A percentile compares a stretch with the other conserved stretches of the same genome.
These are phyloP conservation scores for Tylochromis polylepis DNA, from an alignment of 2,113 vertebrate genomes.

Conservation along the genomic window DNA sequence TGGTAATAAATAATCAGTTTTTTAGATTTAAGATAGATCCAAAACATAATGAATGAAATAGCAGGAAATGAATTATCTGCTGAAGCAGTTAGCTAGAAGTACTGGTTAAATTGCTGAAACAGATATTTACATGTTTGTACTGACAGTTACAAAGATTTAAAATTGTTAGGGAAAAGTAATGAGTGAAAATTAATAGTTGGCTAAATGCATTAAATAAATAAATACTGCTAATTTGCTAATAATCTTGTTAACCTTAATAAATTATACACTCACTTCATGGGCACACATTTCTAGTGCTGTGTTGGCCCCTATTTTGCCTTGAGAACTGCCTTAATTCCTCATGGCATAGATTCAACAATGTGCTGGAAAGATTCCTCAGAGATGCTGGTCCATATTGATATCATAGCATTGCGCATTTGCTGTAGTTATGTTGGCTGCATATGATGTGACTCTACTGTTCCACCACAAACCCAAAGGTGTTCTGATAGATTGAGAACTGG, in stretches of 20 bases:
- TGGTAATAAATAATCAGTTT: too few relatives aligned
- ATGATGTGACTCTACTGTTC: background rate
- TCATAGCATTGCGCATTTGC: background rate
- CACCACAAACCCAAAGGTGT: background rate
- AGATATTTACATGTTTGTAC: too few relatives aligned
- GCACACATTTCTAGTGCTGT: background rate
- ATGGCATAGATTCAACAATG: background rate
- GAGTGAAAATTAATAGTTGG: too few relatives aligned
- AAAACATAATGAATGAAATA: too few relatives aligned
- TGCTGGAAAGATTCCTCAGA: background rate
- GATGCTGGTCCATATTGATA: background rate
- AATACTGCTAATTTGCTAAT: background rate
- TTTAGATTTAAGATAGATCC: too few relatives aligned
- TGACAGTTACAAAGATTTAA: too few relatives aligned
- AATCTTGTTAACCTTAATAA: background rate
- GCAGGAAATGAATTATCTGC: too few relatives aligned
- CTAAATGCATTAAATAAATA: background rate
- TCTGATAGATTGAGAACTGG: background rate
- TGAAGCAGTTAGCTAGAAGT: too few relatives aligned
- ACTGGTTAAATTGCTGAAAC: too few relatives aligned
- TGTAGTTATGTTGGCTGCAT: background rate
- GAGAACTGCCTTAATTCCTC: background rate
- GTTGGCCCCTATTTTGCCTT: background rate
- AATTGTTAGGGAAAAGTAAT: too few relatives aligned
- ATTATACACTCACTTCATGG: background rate